Conservation (phyloP, 2,113 vertebrate genomes). For the Macquaria ambigua region DNA sequence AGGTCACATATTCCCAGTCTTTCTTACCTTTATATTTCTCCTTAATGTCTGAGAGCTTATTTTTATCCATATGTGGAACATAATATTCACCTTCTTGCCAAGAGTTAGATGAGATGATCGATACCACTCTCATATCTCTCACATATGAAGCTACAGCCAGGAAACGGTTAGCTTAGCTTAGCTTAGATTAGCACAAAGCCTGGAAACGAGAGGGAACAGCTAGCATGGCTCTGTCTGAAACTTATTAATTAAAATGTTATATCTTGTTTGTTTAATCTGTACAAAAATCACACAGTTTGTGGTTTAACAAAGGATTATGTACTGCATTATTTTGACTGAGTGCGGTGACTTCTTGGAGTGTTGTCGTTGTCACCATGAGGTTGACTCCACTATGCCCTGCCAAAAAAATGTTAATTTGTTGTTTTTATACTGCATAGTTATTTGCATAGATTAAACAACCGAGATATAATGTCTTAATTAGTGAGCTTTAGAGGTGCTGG, state of each 20-base stretch:
- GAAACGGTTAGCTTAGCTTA: too few species aligned
- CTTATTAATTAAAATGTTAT: not conserved
- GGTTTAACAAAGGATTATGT: not conserved
- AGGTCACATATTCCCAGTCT: not conserved
- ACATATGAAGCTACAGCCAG: not conserved
- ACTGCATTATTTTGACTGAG: not conserved
- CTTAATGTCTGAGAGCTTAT: not conserved
- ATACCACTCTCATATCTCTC: not conserved
- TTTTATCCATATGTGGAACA: not conserved
- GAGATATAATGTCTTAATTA: not conserved
- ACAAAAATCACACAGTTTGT: not conserved
- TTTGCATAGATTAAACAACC: not conserved
- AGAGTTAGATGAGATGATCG: not conserved
- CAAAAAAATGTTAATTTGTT: not conserved
- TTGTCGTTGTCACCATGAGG: not conserved
- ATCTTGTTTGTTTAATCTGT: not conserved
- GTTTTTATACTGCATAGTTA: too few species aligned
- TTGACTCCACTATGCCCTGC: too few species aligned
- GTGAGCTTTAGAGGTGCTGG: too few species aligned
- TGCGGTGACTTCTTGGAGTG: not conserved
- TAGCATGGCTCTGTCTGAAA: not conserved
- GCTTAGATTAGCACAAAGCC: too few species aligned
- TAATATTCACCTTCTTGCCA: not conserved
- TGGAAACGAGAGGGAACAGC: too few species aligned
- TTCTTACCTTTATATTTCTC: not conserved